Evolutionary conservation across 2,888 invertebrate genomes (phyloP).

Genomic region (Sesia bembeciformis): DNA sequence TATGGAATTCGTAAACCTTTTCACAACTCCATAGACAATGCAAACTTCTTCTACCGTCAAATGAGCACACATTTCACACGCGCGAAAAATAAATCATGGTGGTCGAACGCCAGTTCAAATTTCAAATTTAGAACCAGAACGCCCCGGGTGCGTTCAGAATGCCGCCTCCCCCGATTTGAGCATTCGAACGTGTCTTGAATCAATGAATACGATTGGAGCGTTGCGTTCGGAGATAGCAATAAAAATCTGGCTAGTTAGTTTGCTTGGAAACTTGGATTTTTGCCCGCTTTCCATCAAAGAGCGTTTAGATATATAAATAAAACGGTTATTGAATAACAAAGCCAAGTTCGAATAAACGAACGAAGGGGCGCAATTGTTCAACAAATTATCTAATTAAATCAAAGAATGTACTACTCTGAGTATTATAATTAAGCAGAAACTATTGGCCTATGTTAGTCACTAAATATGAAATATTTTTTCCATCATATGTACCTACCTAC

Average conservation of each 20-base stretch:
- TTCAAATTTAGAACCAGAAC: conserved; percentile 22
- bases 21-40: not conserved
- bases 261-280: not conserved
- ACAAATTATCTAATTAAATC: too few relatives aligned
- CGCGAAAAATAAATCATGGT: conserved; percentile 15
- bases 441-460: too few relatives aligned
- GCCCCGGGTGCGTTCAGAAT: conserved; percentile 24
- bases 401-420: too few relatives aligned
- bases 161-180: conserved; percentile 23
- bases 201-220: not conserved
- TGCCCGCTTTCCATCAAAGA: not conserved
- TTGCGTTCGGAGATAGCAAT: not conserved
- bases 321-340: too few relatives aligned
- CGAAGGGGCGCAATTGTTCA: too few relatives aligned
- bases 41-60: not conserved
- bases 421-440: too few relatives aligned
- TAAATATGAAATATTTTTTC: too few relatives aligned
- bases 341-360: too few relatives aligned
- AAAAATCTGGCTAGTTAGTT: not conserved
- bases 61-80: not conserved
- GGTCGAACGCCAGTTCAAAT: conserved; percentile 17
- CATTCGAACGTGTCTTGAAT: conserved; percentile 30
- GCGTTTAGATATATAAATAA: too few relatives aligned
- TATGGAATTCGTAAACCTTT: not conserved
- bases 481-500: too few relatives aligned